Percentiles rank a stretch among this genome's conserved stretches.
Evolutionary conservation across 2,888 invertebrate species (phyloP).

Genomic region (Drosophila niveifrons): DNA sequence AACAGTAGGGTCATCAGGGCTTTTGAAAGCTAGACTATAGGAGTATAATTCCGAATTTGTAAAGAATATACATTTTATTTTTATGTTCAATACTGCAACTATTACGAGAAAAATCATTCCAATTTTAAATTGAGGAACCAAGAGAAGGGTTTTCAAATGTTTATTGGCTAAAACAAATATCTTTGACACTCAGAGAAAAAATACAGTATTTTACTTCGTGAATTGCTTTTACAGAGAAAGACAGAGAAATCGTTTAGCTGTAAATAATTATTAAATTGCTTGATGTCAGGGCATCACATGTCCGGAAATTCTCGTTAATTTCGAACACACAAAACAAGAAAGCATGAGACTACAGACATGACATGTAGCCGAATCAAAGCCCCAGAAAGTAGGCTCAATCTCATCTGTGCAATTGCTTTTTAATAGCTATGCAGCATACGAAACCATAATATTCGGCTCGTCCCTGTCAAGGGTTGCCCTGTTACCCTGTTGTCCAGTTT

Average conservation of each 20-base stretch:
- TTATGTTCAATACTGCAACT: background rate
- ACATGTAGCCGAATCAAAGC: constrained; percentile 13
- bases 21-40: background rate
- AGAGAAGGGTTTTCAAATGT: background rate
- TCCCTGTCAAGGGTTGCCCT: constrained; percentile 2
- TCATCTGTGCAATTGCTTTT: constrained; percentile 53
- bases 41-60: background rate
- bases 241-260: constrained; percentile 6
- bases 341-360: background rate
- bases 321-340: constrained; percentile 4
- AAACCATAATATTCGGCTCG: constrained; percentile 5
- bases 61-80: background rate
- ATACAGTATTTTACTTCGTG: background rate
- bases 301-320: constrained; percentile 2
- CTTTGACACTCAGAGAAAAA: background rate
- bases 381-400: constrained; percentile 51
- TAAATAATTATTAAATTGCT: constrained; percentile 63
- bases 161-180: background rate
- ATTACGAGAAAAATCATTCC: background rate
- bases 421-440: constrained; percentile 40
- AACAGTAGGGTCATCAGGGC: background rate
- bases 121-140: background rate
- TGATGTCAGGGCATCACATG: constrained; percentile 44
- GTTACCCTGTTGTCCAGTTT: background rate
- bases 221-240: background rate